phyloP scores from a whole-genome alignment of 2,113 vertebrate species.

The Danionella cerebrum region DNA sequence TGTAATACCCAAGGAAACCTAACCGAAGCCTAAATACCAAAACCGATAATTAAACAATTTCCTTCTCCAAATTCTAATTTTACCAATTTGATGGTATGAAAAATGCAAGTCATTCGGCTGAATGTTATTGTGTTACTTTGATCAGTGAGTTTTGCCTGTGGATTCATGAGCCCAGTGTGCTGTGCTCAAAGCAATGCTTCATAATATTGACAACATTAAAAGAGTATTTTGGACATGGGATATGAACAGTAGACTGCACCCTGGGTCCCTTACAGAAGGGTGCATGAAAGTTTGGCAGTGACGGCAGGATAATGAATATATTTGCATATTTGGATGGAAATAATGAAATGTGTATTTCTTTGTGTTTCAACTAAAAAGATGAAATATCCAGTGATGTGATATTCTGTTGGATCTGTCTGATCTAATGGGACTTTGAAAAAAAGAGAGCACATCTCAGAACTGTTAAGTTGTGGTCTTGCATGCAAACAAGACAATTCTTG shows the following conservation, averaged over 20 bases:
- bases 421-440: neutral
- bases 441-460: neutral
- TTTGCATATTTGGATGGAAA: slow-evolving; percentile 8
- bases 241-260: neutral
- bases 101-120: neutral
- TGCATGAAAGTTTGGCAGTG: neutral
- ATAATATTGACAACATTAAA: slow-evolving; percentile 6
- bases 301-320: neutral
- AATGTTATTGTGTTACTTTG: neutral
- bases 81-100: neutral
- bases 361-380: neutral
- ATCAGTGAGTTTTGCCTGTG: neutral
- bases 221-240: neutral
- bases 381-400: neutral
- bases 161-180: neutral
- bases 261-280: neutral
- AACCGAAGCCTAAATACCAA: neutral
- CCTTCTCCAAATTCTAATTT: neutral
- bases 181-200: neutral
- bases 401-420: neutral
- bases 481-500: too few relatives aligned
- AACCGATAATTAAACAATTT: neutral
- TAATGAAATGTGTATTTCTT: neutral
- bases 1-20: neutral
- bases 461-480: neutral